Evolutionary conservation across 1,140 invertebrate genomes (phyloP).

Genomic region (Musca domestica): DNA sequence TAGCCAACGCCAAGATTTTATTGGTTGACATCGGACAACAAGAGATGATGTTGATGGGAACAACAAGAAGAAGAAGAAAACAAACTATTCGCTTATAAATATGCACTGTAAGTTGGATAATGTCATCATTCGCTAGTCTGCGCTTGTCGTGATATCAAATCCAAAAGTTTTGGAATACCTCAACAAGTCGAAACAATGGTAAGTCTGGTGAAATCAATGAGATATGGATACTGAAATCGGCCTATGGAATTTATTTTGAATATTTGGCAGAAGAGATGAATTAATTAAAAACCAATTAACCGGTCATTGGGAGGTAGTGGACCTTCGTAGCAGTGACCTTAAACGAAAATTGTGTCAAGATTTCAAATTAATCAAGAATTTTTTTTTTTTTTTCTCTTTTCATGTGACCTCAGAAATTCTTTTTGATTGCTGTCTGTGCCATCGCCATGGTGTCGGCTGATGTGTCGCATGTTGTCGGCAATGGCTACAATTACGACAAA

Average conservation of each 20-base stretch:
- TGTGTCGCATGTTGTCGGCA: constrained; percentile 41
- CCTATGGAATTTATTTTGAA: no score
- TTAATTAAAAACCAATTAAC: no score
- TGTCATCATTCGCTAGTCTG: not conserved
- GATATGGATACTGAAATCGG: no score
- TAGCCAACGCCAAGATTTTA: no score
- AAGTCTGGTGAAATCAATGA: not conserved
- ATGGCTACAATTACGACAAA: constrained; percentile 41
- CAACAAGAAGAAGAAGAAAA: no score
- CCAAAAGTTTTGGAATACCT: no score
- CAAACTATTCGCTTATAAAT: constrained; percentile 10
- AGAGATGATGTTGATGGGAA: no score
- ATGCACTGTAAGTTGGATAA: not conserved
- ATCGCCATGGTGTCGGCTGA: constrained; percentile 43
- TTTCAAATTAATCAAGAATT: not conserved
- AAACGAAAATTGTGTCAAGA: not conserved
- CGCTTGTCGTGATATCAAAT: not conserved
- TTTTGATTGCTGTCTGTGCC: constrained; percentile 45
- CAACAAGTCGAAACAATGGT: constrained; percentile 12
- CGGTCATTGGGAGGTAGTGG: no score
- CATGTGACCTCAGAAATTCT: constrained; percentile 47
- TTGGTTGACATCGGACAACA: no score
- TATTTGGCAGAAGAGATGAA: no score
- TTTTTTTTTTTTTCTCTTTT: not conserved
- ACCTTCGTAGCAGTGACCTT: no score